Evolutionary conservation across 2,113 vertebrate genomes (phyloP).

Genomic region (Chaetura pelagica): DNA sequence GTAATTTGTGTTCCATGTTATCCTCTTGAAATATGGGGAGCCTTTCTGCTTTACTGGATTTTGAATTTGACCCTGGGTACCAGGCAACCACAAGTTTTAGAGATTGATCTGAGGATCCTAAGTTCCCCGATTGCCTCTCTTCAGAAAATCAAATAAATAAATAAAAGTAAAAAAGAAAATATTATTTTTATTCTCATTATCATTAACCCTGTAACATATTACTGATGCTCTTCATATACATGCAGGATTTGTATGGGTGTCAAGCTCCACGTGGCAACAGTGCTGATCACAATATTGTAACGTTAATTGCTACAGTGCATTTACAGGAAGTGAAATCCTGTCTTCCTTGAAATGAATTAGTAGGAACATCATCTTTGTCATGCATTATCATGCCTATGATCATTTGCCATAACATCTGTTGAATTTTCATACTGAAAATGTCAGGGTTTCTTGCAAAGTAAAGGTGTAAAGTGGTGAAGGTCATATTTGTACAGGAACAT

Average conservation of each 20-base stretch:
- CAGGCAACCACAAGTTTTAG: not conserved
- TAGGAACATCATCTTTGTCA: not conserved
- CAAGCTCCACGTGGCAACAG: not conserved
- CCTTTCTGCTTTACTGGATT: not conserved
- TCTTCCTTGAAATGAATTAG: not conserved
- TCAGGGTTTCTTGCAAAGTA: not conserved
- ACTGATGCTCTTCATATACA: not conserved
- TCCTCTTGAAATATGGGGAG: not conserved
- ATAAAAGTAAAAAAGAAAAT: not conserved
- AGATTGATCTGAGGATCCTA: not conserved
- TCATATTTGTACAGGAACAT: not conserved
- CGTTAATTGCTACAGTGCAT: not conserved
- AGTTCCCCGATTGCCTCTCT: not conserved
- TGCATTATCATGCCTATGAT: not conserved
- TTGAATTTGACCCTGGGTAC: not conserved
- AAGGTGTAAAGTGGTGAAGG: not conserved
- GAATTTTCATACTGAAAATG: not conserved
- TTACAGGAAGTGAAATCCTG: not conserved
- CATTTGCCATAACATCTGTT: not conserved
- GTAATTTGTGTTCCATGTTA: not conserved
- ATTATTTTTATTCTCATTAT: not conserved
- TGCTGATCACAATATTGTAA: not conserved
- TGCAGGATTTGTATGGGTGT: not conserved
- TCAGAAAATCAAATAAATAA: not conserved
- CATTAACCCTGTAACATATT: not conserved